Evolutionary conservation across 2,888 invertebrate genomes (phyloP), one percentile per base, ranked within the genome.

Genomic region (Melinaea menophilus): DNA sequence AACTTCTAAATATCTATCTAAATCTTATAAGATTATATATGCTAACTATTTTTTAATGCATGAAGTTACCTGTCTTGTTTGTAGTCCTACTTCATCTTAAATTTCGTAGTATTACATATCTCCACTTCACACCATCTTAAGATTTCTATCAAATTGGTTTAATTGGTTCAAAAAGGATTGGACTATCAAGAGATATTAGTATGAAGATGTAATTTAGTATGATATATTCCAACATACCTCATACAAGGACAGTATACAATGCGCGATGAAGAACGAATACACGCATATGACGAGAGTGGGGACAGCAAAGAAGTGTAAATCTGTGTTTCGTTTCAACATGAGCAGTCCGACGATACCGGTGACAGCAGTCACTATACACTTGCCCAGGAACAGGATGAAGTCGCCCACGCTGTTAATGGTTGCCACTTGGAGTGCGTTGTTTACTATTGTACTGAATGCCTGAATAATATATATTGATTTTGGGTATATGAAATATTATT

Each of bases 391-490:
- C 56, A 99, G 89, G 67, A 98, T 95, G 80, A 98, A 98, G 84
- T 97, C 97, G 4, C 98, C 98, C 55, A 98, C 93, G 72, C 96
- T 95, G 88, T 98, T 98, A 63, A 99, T 95, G 0, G 97, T 96
- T 0, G 97, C 96, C 70, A 98, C 95, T 92, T 97, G 95, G 48
- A 98, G 84, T 0, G 95, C 95, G 82, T 98, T 97, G 78, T 93
- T 94, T 51, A 95, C 93, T 73, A 97, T 92, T 2, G 96, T 95
- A 77, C 94, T 94, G 88, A 97, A 97, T 22, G 98, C 98, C 97
- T 97, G 79, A 1, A 48, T 72, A 76, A 61, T 47, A 46, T 47
- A 55, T 46, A 5, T 46, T n/a, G 1, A 9, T 9, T 46, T 3
- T 2, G n/a, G 11, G 4, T n/a, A 46, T 46, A 12, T n/a, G 12